Conservation (phyloP, 1,140 invertebrate species). For the Formica selysi region DNA sequence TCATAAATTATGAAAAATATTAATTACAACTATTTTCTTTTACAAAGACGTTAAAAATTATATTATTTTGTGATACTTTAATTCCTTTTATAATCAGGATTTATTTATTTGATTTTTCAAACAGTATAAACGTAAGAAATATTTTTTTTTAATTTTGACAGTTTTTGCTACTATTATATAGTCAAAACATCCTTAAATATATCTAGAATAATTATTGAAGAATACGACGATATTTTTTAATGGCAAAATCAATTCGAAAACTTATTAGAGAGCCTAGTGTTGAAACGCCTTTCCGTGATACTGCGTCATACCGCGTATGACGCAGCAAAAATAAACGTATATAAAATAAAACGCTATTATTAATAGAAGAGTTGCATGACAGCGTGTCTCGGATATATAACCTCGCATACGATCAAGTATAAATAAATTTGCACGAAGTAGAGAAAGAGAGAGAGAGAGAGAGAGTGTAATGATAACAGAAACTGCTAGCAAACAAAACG, state of each 20-base stretch:
- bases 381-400: conserved; percentile 47
- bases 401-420: conserved; percentile 43
- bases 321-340: conserved; percentile 33
- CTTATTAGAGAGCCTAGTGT: background rate
- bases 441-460: no score
- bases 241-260: conserved; percentile 9
- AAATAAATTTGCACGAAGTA: conserved; percentile 56
- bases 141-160: no score
- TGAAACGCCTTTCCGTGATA: conserved; percentile 27
- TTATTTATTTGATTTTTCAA: no score
- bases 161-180: no score
- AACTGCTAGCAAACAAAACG: conserved; percentile 29
- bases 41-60: no score
- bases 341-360: conserved; percentile 50
- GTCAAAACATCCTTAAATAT: background rate
- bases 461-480: conserved; percentile 49
- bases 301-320: conserved; percentile 9
- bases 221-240: background rate
- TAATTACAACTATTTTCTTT: no score
- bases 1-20: no score
- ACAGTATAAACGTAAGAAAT: no score
- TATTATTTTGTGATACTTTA: no score
- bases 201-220: background rate
- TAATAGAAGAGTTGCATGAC: conserved; percentile 48
- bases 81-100: no score